Evolutionary conservation across 2,113 vertebrate species (phyloP), one percentile per base, ranked within the genome.

Genomic region (Melospiza georgiana): DNA sequence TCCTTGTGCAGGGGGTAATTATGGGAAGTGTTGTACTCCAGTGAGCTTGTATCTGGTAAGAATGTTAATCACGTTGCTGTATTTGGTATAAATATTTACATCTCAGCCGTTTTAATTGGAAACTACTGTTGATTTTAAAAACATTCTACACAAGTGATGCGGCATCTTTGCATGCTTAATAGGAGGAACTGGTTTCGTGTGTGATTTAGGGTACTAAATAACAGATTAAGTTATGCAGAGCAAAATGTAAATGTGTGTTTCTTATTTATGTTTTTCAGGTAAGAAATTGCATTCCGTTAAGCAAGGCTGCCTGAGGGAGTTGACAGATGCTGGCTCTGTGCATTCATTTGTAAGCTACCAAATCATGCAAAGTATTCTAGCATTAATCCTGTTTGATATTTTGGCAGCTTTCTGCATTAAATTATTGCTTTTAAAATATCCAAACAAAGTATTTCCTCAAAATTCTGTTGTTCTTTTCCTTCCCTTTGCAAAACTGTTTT

Each of bases 211-310:
- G n/a, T 89, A 83, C 94, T 95, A 94, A 96, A 91, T 94, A 96
- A 97, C 95, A 92, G 90, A 95, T 90, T 94, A 95, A 95, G 86
- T 95, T 95, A 95, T 97, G 93, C 86, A 93, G 89, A 33, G 78
- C 94, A 95, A 91, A 97, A 96, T 97, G 95, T 97, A 98, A 98
- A 97, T 97, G 61, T 85, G 25, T 96, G 85, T 96, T 97, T 31
- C 92, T 90, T 98, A 94, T 97, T 97, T 98, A 77, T 98, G 97
- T 98, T 97, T 98, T 98, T 96, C 97, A 98, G 98, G 98, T 98
- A 98, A 98, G 98, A 96, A 98, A 98, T 98, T 97, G 82, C 95
- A 66, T 97, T 97, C 93, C 30, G 88, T 97, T 98, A 97, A 98
- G 96, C 96, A 95, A 97, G 96, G 75, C 97, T 97, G 96, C 97